Evolutionary conservation across 2,113 vertebrate species (phyloP).

Genomic region (Artemisiospiza belli): DNA sequence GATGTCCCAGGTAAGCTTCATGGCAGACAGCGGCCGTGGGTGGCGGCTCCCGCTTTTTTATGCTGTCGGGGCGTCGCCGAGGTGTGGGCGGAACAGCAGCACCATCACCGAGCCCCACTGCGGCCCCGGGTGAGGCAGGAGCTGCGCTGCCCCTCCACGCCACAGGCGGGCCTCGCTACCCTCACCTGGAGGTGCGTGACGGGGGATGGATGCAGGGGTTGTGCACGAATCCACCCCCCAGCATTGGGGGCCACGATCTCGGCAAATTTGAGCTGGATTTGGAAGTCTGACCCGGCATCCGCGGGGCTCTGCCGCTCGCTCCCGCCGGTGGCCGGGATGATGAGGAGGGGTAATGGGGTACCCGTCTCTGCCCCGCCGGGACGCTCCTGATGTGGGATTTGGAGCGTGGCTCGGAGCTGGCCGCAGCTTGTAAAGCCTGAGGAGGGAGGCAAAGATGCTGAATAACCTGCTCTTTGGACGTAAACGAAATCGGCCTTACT

Average conservation of each 20-base stretch:
- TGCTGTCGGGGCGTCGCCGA: slow-evolving; percentile 8
- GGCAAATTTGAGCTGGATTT: too few relatives aligned
- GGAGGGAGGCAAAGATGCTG: too few relatives aligned
- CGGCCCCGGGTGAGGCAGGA: not conserved
- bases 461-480: too few relatives aligned
- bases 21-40: slow-evolving; percentile 63
- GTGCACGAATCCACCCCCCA: not conserved
- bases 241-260: rapidly evolving
- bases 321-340: too few relatives aligned
- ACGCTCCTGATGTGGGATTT: rapidly evolving
- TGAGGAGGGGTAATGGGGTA: too few relatives aligned
- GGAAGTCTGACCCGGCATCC: rapidly evolving
- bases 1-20: slow-evolving; percentile 95
- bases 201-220: rapidly evolving
- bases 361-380: rapidly evolving
- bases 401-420: rapidly evolving
- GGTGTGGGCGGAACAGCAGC: not conserved
- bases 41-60: slow-evolving; percentile 64
- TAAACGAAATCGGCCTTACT: not conserved
- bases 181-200: not conserved
- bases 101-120: too few relatives aligned
- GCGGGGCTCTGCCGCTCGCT: not conserved
- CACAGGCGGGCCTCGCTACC: rapidly evolving
- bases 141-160: not conserved
- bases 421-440: rapidly evolving